Evolutionary conservation across 2,888 invertebrate species (phyloP), one percentile per base, ranked within the genome.

Genomic region (Noctua pronuba): DNA sequence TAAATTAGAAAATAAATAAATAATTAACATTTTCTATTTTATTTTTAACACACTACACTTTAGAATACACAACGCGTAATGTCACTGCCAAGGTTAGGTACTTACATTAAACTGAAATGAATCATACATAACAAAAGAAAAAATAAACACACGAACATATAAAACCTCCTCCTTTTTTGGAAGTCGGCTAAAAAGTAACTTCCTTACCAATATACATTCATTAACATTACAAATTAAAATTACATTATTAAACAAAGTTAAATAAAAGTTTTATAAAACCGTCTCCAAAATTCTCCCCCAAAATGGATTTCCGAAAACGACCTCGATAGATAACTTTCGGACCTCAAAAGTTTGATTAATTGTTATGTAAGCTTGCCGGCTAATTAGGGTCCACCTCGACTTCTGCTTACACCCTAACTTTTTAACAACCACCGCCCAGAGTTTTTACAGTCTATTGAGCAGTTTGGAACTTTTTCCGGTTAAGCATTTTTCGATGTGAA

Each of bases 281-380:
- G 28, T 21, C 16, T 35, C 35, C 66, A 11, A 62, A 79, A 38
- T 60, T 35, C 41, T 58, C 46, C 13, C 49, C 31, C 62, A 38
- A 80, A 74, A 66, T 66, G 38, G 74, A 73, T 77, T 73, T 65
- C 31, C 64, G 58, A 64, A 76, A 75, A 16, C 35, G 66, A 49
- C 71, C 62, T 60, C 75, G 62, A 79, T 64, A 78, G 72, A 72
- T 74, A 83, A 85, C 70, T 86, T 85, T 75, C n/a, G 68, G 62
- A 65, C 75, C 78, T 71, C 65, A 74, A 75, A 83, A 81, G 64
- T 85, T 85, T 85, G 75, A 85, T 81, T 84, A 85, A 86, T 86
- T 83, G 76, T 77, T 71, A 81, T 73, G 79, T 81, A 84, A 81
- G 71, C 83, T 66, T 76, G 58, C 52, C 49, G 16, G 62, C 83